These are phyloP conservation scores for Lagopus muta DNA, from an alignment of 2,113 vertebrate genomes.

Conservation along the genomic window DNA sequence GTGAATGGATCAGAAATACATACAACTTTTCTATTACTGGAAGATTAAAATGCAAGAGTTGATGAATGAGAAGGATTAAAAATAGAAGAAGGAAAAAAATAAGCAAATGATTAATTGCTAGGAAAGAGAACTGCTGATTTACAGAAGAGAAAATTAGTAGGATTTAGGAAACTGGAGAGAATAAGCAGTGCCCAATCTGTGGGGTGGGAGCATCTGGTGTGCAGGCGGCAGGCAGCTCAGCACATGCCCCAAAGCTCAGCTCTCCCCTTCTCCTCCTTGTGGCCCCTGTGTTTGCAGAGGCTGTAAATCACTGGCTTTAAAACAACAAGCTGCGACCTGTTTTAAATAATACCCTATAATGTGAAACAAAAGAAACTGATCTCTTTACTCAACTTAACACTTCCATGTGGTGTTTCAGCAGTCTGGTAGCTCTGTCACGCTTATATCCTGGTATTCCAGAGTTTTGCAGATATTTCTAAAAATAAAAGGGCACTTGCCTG, in stretches of 20 bases:
- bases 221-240: accelerated
- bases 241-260: neutral
- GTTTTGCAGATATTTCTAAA: slow-evolving; percentile 25
- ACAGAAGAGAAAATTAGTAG: slow-evolving; percentile 12
- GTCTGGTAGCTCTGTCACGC: neutral
- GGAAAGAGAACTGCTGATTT: slow-evolving; percentile 47
- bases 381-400: neutral
- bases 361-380: neutral
- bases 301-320: slow-evolving; percentile 3
- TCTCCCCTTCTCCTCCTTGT: neutral
- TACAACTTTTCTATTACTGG: neutral
- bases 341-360: slow-evolving; percentile 6
- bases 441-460: neutral
- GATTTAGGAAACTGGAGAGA: slow-evolving; percentile 7
- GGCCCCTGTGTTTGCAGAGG: neutral
- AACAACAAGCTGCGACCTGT: neutral
- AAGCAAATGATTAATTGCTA: slow-evolving; percentile 39
- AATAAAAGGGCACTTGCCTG: neutral
- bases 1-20: neutral
- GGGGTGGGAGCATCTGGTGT: neutral
- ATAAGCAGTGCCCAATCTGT: neutral
- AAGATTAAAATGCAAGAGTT: neutral
- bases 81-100: slow-evolving; percentile 61
- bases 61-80: slow-evolving; percentile 66
- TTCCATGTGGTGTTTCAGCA: neutral